These are phyloP conservation scores for Hofmannophila pseudospretella DNA, from an alignment of 2,888 invertebrate species.

Conservation along the genomic window DNA sequence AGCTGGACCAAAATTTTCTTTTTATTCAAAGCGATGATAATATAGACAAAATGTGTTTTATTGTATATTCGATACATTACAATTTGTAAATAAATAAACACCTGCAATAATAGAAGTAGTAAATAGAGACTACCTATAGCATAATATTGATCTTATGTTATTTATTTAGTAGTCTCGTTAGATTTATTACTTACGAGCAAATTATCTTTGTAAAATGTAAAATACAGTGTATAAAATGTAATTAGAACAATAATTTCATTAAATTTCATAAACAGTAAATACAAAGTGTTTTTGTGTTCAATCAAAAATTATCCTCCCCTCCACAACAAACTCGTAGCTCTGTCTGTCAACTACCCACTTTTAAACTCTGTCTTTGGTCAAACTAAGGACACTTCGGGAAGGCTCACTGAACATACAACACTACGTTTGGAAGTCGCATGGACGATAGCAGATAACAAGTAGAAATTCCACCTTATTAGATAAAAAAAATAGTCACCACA, in stretches of 20 bases:
- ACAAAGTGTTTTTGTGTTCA: too few species aligned
- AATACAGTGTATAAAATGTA: slow-evolving; percentile 71
- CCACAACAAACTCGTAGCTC: too few species aligned
- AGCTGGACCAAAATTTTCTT: slow-evolving; percentile 77
- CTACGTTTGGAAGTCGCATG: too few species aligned
- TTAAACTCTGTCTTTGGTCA: too few species aligned
- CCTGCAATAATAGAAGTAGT: slow-evolving; percentile 66
- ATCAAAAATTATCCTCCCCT: too few species aligned
- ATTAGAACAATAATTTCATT: slow-evolving; percentile 74
- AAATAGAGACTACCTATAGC: slow-evolving; percentile 50
- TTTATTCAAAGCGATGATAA: slow-evolving; percentile 57
- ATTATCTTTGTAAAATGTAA: slow-evolving; percentile 59
- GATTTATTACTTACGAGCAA: slow-evolving; percentile 39
- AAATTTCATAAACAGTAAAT: slow-evolving; percentile 68
- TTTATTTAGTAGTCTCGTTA: slow-evolving; percentile 64
- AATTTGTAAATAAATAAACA: slow-evolving; percentile 62
- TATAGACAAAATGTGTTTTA: slow-evolving; percentile 47
- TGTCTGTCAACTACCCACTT: too few species aligned
- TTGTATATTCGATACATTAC: slow-evolving; percentile 58
- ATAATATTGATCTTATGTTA: slow-evolving; percentile 54
- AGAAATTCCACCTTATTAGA: too few species aligned
- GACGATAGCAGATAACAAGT: too few species aligned
- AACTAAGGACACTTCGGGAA: too few species aligned
- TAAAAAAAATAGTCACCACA: too few species aligned
- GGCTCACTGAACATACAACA: too few species aligned